A percentile compares a stretch with the other conserved stretches of the same genome.
Conservation (phyloP, 1,140 invertebrate species). For the Halesus radiatus region DNA sequence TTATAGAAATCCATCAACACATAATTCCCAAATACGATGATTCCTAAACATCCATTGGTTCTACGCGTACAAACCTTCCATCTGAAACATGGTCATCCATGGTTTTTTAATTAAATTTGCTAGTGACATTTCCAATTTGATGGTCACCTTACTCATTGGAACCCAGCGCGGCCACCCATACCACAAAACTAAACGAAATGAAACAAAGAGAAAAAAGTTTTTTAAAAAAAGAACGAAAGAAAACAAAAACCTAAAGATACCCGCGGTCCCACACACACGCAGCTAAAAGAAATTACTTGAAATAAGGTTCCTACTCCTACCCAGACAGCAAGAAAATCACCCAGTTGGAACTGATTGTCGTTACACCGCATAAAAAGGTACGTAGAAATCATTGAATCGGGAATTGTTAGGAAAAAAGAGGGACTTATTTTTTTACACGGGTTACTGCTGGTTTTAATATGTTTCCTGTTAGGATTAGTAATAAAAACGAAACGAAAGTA, state of each 20-base stretch:
- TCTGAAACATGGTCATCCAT: no score
- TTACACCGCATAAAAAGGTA: background rate
- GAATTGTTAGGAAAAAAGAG: background rate
- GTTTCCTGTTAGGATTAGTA: background rate
- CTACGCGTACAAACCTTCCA: no score
- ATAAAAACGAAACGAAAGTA: slow-evolving; percentile 24
- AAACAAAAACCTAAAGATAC: background rate
- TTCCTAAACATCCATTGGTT: no score
- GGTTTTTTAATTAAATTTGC: no score
- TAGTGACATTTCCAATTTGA: background rate
- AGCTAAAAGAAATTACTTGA: background rate
- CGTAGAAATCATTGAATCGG: background rate
- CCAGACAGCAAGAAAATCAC: background rate
- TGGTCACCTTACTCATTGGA: background rate
- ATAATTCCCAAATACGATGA: no score
- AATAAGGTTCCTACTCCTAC: background rate
- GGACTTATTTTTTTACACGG: background rate
- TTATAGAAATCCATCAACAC: no score
- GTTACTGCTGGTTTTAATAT: background rate
- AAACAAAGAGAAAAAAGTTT: background rate
- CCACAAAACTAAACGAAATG: slow-evolving; percentile 3
- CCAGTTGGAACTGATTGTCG: background rate
- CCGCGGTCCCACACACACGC: slow-evolving; percentile 10
- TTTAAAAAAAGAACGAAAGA: background rate
- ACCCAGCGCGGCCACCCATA: background rate